These are phyloP conservation scores for Toxonevra muliebris DNA, from an alignment of 2,888 invertebrate species.

Conservation along the genomic window DNA sequence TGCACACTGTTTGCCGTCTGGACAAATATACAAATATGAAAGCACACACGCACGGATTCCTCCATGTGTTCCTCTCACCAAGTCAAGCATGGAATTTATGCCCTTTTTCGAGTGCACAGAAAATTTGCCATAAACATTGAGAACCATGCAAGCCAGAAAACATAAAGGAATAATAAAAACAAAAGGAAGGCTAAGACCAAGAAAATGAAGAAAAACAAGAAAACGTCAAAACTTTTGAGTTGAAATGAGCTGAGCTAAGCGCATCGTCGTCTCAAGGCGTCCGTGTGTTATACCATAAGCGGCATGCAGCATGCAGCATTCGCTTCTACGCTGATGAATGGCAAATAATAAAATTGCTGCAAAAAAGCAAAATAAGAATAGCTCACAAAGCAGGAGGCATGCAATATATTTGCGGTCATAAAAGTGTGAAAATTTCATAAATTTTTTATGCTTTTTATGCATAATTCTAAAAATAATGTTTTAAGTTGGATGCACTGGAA, in stretches of 20 bases:
- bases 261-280: neutral
- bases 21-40: too few relatives aligned
- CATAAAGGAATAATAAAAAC: neutral
- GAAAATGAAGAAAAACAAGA: neutral
- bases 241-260: neutral
- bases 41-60: too few relatives aligned
- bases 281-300: neutral
- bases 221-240: neutral
- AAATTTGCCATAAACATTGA: slow-evolving; percentile 34
- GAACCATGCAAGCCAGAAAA: neutral
- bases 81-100: slow-evolving; percentile 31
- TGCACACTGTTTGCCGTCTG: too few relatives aligned
- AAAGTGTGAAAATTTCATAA: slow-evolving; percentile 30
- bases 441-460: neutral
- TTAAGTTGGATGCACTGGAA: slow-evolving; percentile 1
- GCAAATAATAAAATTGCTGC: slow-evolving; percentile 26
- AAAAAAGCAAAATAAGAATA: neutral
- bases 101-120: slow-evolving; percentile 23
- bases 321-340: slow-evolving; percentile 30
- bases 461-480: slow-evolving; percentile 14
- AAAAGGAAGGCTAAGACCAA: neutral
- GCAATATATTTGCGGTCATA: slow-evolving; percentile 23
- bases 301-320: neutral
- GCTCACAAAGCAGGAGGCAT: neutral
- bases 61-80: slow-evolving; percentile 2